Evolutionary conservation across 2,797 vertebrate species (phyloP).

Genomic region (Acanthurus lineatus): DNA sequence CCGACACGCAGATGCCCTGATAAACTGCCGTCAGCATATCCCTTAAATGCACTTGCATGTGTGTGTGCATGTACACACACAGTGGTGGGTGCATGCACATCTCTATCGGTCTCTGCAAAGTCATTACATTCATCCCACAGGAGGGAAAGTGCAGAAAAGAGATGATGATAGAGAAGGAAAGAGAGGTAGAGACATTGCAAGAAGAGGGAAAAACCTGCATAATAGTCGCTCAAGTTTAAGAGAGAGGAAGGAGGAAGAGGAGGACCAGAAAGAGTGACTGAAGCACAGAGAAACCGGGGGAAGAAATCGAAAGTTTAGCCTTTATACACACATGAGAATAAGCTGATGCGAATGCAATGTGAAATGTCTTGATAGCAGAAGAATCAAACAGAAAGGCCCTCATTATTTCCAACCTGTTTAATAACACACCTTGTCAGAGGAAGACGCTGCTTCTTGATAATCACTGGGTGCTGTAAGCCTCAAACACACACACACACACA

Average conservation of each 20-base stretch:
- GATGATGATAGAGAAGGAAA: constrained; percentile 21
- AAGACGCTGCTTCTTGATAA: constrained; percentile 34
- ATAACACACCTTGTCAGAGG: constrained; percentile 43
- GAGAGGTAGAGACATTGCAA: constrained; percentile 1
- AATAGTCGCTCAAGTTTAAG: constrained; percentile 18
- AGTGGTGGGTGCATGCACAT: constrained; percentile 26
- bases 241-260: constrained; percentile 11
- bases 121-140: constrained; percentile 47
- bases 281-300: constrained; percentile 4
- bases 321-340: neutral
- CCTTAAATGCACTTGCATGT: constrained; percentile 39
- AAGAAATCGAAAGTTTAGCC: constrained; percentile 9
- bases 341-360: constrained; percentile 18
- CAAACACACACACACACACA: neutral
- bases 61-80: constrained; percentile 6
- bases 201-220: neutral
- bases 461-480: constrained; percentile 16
- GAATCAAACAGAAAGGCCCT: constrained; percentile 33
- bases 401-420: constrained; percentile 32
- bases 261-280: neutral
- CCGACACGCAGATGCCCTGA: constrained; percentile 47
- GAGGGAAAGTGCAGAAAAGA: neutral
- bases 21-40: constrained; percentile 55
- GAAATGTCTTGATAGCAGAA: constrained; percentile 21
- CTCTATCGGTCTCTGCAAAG: constrained; percentile 35